Conservation (phyloP, 1,140 invertebrate species). For the Brachionus rotundiformis region DNA sequence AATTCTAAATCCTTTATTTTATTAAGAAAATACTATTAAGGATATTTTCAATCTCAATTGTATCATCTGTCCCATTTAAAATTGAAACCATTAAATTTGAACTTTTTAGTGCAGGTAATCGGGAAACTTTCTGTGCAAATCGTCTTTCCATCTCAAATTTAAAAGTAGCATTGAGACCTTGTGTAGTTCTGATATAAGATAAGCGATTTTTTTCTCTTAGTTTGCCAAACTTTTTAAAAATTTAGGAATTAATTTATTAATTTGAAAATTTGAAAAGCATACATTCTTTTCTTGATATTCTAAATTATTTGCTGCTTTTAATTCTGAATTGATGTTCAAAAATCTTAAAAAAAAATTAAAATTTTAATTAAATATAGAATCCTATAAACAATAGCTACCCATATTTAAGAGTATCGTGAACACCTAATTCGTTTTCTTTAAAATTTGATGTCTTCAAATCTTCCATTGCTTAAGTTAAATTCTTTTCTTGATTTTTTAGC, state of each 20-base stretch:
- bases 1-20: no score
- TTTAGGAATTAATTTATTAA: not conserved
- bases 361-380: not conserved
- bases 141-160: slow-evolving; percentile 35
- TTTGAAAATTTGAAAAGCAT: not conserved
- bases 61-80: slow-evolving; percentile 41
- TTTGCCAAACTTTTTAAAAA: not conserved
- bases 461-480: slow-evolving; percentile 11
- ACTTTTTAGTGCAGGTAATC: slow-evolving; percentile 44
- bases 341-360: slow-evolving; percentile 1
- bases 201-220: not conserved
- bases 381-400: not conserved
- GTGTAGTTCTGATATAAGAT: not conserved
- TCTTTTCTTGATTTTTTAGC: not conserved
- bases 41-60: slow-evolving; percentile 40
- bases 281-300: slow-evolving; percentile 44
- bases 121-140: slow-evolving; percentile 25
- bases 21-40: slow-evolving; percentile 38
- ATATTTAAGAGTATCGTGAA: slow-evolving; percentile 29
- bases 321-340: not conserved
- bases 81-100: slow-evolving; percentile 28
- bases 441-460: not conserved
- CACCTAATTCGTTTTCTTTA: slow-evolving; percentile 47
- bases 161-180: slow-evolving; percentile 31
- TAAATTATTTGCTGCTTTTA: not conserved